Base-by-base conservation (phyloP, 2,113 vertebrate species). In the Lethenteron reissneri region DNA sequence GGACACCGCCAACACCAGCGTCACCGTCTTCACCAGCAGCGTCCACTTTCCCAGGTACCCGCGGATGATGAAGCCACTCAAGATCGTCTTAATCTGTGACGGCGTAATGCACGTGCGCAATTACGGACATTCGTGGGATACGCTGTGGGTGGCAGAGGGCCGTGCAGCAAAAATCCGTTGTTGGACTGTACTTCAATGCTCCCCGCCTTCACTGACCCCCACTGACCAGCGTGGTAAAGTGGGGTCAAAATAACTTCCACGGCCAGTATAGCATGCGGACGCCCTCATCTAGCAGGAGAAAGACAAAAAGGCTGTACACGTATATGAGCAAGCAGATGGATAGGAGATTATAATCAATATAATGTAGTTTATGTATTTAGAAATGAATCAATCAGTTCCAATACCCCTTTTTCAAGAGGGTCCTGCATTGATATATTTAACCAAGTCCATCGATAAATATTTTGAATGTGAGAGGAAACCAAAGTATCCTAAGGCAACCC, bases 21-120 rank as follows among this genome's bases (percentile, higher is more conserved):
- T 97, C 80, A 97, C 80, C 58, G 91, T 95, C 83, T 97, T 97
- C 76, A 92, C 88, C 15, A 94, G 79, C 73, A 97, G 79, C 1
- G 94, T 97, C 91, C 92, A 97, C 78, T 95, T 95, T 71, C 92
- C 92, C 78, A 97, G 80, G 82, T 95, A 97, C 75, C 91, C 91
- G 9, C 92, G 84, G 80, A 97, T 95, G 81, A 96, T 95, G 80
- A 97, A 96, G 70, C 92, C 92, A 70, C 90, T 94, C 74, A 97
- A 83, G 80, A 97, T 97, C 72, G 92, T 97, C 81, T 97, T 97
- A 76, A 97, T 97, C 94, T 97, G 83, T 70, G 79, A 78, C 64
- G 41, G 41, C 41, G 41, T 41, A 41, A 41, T 41, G 41, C 6
- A 41, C 41, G 41, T 41, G 41, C 41, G 41, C 41, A 41, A 41